Percentiles rank a stretch among this genome's conserved stretches.
Evolutionary conservation across 2,797 vertebrate species (phyloP).

Genomic region (Philypnodon macrostomus): DNA sequence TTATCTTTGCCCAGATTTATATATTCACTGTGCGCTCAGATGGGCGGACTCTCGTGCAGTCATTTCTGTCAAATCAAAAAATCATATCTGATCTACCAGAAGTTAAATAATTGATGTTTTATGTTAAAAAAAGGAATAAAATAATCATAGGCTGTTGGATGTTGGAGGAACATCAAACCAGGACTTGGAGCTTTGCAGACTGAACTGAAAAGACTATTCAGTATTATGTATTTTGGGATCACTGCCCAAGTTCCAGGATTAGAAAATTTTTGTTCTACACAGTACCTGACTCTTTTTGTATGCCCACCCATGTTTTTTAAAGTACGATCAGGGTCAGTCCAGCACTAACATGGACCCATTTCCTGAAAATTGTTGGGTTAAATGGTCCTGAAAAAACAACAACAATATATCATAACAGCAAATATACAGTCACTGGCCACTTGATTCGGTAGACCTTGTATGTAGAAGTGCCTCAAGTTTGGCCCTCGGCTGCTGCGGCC

Average conservation of each 20-base stretch:
- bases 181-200: slow-evolving; percentile 56
- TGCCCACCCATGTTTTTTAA: slow-evolving; percentile 45
- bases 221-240: slow-evolving; percentile 57
- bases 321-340: slow-evolving; percentile 27
- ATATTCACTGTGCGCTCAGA: too few relatives aligned
- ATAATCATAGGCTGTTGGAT: slow-evolving; percentile 70
- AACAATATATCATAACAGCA: slow-evolving; percentile 1
- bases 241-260: slow-evolving; percentile 58
- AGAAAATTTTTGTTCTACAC: slow-evolving; percentile 62
- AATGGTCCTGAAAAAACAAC: slow-evolving; percentile 1
- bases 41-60: slow-evolving; percentile 28
- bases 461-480: too few relatives aligned
- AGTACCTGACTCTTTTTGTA: slow-evolving; percentile 59
- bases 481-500: too few relatives aligned
- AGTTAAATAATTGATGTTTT: slow-evolving; percentile 71
- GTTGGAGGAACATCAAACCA: slow-evolving; percentile 71
- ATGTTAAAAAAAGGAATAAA: slow-evolving; percentile 71
- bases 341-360: slow-evolving; percentile 23
- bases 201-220: slow-evolving; percentile 47
- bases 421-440: background rate
- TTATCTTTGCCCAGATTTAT: slow-evolving; percentile 49
- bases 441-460: too few relatives aligned
- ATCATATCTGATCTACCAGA: slow-evolving; percentile 58
- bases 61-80: slow-evolving; percentile 61
- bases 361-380: slow-evolving; percentile 32